Conservation (phyloP, 2,113 vertebrate genomes). For the Salvator merianae region DNA sequence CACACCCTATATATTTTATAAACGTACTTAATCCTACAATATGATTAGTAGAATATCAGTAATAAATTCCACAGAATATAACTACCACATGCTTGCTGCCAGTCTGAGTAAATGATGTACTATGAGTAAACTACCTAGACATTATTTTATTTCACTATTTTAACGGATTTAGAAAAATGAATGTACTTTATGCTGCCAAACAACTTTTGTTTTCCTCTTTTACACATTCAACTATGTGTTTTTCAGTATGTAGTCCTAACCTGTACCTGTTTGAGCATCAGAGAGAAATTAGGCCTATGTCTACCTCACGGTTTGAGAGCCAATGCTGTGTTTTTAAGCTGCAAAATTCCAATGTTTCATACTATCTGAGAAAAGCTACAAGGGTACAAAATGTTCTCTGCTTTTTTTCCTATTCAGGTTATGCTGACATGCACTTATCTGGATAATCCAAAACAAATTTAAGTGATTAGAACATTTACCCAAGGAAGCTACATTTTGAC, state of each 20-base stretch:
- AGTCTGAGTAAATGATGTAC: background rate
- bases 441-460: background rate
- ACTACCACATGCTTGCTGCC: background rate
- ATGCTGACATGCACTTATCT: background rate
- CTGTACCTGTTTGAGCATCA: slow-evolving; percentile 44
- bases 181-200: background rate
- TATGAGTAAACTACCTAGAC: no score
- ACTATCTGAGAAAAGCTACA: no score
- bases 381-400: no score
- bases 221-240: slow-evolving; percentile 24
- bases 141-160: background rate
- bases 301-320: slow-evolving; percentile 45
- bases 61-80: no score
- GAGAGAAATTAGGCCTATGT: background rate
- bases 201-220: background rate
- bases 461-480: background rate
- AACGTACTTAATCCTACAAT: no score
- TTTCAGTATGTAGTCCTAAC: slow-evolving; percentile 59
- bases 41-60: no score
- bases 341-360: background rate
- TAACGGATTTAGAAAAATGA: background rate
- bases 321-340: slow-evolving; percentile 38
- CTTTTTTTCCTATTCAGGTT: background rate
- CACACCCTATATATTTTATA: no score
- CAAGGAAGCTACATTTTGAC: background rate